phyloP scores from a whole-genome alignment of 2,888 invertebrate genomes.

The Caenorhabditis sinica region DNA sequence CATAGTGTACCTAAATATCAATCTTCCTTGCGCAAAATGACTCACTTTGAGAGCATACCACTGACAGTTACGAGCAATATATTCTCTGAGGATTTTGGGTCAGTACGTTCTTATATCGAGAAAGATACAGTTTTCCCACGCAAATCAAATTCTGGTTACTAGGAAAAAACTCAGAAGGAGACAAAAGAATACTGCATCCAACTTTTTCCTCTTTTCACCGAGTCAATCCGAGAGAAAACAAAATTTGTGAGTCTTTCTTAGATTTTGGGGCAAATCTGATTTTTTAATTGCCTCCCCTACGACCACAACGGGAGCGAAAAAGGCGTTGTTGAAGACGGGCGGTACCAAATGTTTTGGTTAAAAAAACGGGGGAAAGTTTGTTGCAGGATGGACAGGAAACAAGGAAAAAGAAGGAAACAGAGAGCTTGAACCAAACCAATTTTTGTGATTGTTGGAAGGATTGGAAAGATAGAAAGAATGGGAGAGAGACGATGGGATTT shows the following conservation, averaged over 20 bases:
- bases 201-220: background rate
- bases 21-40: conserved; percentile 37
- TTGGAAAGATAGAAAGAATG: background rate
- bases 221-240: conserved; percentile 11
- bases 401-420: background rate
- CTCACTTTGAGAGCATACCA: conserved; percentile 24
- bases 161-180: background rate
- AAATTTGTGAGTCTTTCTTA: conserved; percentile 20
- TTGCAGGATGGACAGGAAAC: background rate
- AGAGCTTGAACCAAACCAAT: conserved; percentile 12
- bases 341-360: conserved; percentile 41
- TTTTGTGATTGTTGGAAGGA: conserved; percentile 23
- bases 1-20: conserved; percentile 48
- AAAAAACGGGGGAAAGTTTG: conserved; percentile 17
- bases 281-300: conserved; percentile 24
- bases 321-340: conserved; percentile 4
- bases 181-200: background rate
- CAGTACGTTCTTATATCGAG: no score
- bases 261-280: conserved; percentile 25
- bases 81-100: no score
- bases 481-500: background rate
- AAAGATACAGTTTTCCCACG: background rate
- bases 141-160: no score
- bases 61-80: background rate
- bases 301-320: background rate